Percentiles rank a stretch among this genome's conserved stretches.
These are phyloP conservation scores for Meda fulgida DNA, from an alignment of 2,797 vertebrate species.

Conservation along the genomic window DNA sequence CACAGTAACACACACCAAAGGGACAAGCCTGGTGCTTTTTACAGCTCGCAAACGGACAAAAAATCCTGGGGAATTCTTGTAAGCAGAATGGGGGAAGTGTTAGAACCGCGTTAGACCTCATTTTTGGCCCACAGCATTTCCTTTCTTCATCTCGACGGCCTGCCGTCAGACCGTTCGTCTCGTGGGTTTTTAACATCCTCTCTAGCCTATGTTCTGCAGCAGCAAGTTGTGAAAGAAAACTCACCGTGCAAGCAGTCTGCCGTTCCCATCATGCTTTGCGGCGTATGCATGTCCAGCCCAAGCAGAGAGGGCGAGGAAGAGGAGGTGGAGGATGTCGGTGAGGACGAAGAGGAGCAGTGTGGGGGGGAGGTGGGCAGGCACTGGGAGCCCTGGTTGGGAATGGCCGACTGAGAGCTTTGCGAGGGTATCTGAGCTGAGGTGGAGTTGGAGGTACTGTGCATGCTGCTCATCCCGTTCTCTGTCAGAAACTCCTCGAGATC, in stretches of 20 bases:
- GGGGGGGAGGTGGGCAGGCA: constrained; percentile 80
- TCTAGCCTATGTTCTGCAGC: neutral
- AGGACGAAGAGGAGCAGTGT: constrained; percentile 75
- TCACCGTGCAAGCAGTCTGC: constrained; percentile 81
- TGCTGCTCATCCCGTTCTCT: constrained; percentile 87
- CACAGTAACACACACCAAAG: constrained; percentile 27
- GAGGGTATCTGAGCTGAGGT: constrained; percentile 83
- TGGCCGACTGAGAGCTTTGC: constrained; percentile 81
- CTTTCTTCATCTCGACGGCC: constrained; percentile 2
- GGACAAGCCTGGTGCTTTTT: neutral
- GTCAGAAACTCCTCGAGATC: constrained; percentile 93
- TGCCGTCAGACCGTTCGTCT: neutral
- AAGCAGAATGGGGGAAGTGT: neutral
- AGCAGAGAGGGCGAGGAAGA: constrained; percentile 79
- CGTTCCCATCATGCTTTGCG: constrained; percentile 71
- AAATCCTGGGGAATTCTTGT: neutral
- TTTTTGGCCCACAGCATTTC: neutral
- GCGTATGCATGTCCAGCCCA: constrained; percentile 79
- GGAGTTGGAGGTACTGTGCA: constrained; percentile 77
- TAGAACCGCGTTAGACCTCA: neutral
- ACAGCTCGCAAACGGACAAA: neutral
- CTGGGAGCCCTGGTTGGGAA: constrained; percentile 84
- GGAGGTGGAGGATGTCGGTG: constrained; percentile 66
- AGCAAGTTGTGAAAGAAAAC: constrained; percentile 54
- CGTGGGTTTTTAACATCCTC: constrained; percentile 18